Conservation (phyloP, 2,888 invertebrate species). For the Lithophane semibrunnea region DNA sequence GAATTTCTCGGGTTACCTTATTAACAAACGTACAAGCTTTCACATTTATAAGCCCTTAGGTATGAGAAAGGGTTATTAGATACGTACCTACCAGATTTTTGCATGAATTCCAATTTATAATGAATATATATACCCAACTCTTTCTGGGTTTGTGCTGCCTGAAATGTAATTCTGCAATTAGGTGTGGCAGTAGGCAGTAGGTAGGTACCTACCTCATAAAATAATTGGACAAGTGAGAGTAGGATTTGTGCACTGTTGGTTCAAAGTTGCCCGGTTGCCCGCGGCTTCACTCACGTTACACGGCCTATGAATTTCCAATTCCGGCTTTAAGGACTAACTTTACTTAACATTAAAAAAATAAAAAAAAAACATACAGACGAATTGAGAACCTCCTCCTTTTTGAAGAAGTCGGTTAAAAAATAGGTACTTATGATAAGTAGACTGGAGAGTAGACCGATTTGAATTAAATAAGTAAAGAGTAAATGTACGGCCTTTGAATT, state of each 20-base stretch:
- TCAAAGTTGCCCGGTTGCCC: background rate
- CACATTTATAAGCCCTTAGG: background rate
- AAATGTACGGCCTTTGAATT: background rate
- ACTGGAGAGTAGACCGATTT: background rate
- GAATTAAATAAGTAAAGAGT: background rate
- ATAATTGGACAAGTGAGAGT: background rate
- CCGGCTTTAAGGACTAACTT: background rate
- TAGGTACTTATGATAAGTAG: background rate
- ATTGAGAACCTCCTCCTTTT: no score
- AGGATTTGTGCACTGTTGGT: background rate
- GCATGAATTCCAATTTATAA: constrained; percentile 79
- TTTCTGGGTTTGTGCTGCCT: constrained; percentile 79
- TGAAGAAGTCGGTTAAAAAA: no score
- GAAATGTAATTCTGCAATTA: constrained; percentile 58
- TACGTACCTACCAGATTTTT: constrained; percentile 78
- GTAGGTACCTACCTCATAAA: background rate
- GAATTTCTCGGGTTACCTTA: background rate
- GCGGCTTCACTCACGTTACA: background rate
- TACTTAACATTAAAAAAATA: background rate
- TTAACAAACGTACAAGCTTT: background rate
- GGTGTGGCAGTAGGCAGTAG: background rate
- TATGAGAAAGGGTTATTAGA: background rate
- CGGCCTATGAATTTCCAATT: background rate
- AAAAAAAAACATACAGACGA: no score
- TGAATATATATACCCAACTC: constrained; percentile 75